These are phyloP conservation scores for Drosophila greeni DNA, from an alignment of 2,888 invertebrate species.

Conservation along the genomic window DNA sequence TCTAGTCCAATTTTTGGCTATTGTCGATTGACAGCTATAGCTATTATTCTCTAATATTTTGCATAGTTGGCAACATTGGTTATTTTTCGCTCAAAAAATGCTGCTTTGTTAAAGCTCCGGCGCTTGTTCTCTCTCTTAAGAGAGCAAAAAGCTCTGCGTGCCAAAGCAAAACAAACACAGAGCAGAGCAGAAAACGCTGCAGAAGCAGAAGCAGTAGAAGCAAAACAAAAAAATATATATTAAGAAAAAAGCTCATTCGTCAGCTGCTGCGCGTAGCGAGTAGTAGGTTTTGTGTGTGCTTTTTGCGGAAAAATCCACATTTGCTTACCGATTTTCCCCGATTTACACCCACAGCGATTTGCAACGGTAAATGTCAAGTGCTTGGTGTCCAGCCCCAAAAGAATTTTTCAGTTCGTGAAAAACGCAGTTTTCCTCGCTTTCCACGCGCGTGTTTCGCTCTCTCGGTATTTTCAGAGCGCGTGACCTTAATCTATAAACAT, in stretches of 20 bases:
- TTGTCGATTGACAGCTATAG: not conserved
- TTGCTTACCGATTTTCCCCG: constrained; percentile 49
- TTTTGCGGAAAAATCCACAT: constrained; percentile 43
- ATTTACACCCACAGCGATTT: constrained; percentile 28
- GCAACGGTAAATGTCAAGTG: constrained; percentile 34
- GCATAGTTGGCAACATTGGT: not conserved
- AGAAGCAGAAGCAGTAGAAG: constrained; percentile 38
- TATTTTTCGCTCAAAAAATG: constrained; percentile 29
- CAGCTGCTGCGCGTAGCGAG: constrained; percentile 78
- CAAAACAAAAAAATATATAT: constrained; percentile 53
- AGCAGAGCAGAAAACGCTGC: constrained; percentile 22
- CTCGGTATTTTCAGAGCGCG: not conserved
- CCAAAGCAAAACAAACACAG: constrained; percentile 48
- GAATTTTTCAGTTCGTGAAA: not conserved
- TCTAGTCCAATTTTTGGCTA: not conserved
- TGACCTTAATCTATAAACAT: constrained; percentile 30
- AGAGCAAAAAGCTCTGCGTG: not conserved
- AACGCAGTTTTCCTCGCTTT: not conserved
- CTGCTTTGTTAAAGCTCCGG: constrained; percentile 17
- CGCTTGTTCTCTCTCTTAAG: not conserved
- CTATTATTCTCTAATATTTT: not conserved
- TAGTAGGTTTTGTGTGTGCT: constrained; percentile 71
- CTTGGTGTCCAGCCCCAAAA: constrained; percentile 4
- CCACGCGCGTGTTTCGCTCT: constrained; percentile 11
- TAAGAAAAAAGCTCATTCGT: constrained; percentile 77